Percentiles rank a stretch among this genome's conserved stretches.
Conservation (phyloP, 2,797 vertebrate species). For the Sciurus carolinensis region DNA sequence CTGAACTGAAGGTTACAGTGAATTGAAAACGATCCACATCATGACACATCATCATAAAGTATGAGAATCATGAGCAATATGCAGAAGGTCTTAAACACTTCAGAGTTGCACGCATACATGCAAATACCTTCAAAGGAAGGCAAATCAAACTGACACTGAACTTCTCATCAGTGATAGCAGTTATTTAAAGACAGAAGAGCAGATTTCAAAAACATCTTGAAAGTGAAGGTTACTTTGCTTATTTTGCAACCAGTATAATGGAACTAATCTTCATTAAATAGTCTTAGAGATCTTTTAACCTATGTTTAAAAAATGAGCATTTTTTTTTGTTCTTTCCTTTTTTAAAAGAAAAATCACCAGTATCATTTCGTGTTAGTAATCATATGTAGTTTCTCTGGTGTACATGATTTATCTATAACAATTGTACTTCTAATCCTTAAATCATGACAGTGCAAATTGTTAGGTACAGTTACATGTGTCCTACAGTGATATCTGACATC, state of each 20-base stretch:
- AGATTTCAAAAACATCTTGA: not conserved
- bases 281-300: not conserved
- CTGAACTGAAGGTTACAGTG: not conserved
- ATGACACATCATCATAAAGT: not conserved
- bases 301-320: slow-evolving; percentile 7
- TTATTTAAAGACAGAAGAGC: not conserved
- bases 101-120: not conserved
- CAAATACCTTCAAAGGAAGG: not conserved
- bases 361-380: not conserved
- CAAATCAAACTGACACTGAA: not conserved
- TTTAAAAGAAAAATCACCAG: not conserved
- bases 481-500: not conserved
- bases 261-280: not conserved
- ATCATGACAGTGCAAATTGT: not conserved
- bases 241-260: not conserved
- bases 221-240: not conserved
- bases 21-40: not conserved
- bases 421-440: not conserved
- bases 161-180: not conserved
- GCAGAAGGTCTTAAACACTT: not conserved
- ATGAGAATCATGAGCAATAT: not conserved
- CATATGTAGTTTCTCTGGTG: not conserved
- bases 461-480: not conserved
- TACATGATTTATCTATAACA: not conserved
- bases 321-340: slow-evolving; percentile 10